Base-by-base conservation (phyloP, 2,797 vertebrate genomes). In the Schizothorax lantsangensis region DNA sequence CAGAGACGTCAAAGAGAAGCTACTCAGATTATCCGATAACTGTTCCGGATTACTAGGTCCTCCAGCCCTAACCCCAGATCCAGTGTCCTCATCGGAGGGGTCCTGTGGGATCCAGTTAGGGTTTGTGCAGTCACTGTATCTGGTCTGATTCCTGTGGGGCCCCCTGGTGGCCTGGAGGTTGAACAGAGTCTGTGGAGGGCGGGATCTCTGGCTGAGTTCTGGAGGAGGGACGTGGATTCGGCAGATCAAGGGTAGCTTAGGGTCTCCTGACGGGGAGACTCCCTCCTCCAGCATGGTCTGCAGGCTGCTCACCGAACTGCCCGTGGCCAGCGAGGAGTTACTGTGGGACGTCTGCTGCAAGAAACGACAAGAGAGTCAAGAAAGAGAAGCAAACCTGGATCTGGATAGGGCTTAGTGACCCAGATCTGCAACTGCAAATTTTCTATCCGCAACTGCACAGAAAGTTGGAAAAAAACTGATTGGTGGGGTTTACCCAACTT, bases 261-360 rank as follows among this genome's bases (percentile, higher is more conserved):
- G 91, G 0, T 94, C 91, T 71, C 92, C 92, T 33, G 95, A 94
- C 0, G 96, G 95, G 17, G 96, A 96, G 89, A 96, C 90, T 0
- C 97, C 97, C 91, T 99, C 97, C 89, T 98, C 97, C 91, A 97
- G 92, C 0, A 96, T 98, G 91, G 96, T 97, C 95, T 99, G 97
- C 83, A 98, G 94, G 94, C 97, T 98, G 90, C 97, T 96, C 0
- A 93, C 97, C 0, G 97, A 99, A 91, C 95, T 97, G 88, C 93
- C 96, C 80, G 96, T 97, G 79, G 96, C 97, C 92, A 97, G 91
- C 0, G 97, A 98, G 3, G 95, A 95, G 91, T 97, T 96, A 2
- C 97, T 98, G 91, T 96, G 95, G 0, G 96, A 94, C 3, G 93
- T 90, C 92, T 96, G 94, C 38, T 93, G 91, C n/a, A 57, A 81